These are phyloP conservation scores for Amazonetta brasiliensis DNA, from an alignment of 2,797 vertebrate genomes.

Conservation along the genomic window DNA sequence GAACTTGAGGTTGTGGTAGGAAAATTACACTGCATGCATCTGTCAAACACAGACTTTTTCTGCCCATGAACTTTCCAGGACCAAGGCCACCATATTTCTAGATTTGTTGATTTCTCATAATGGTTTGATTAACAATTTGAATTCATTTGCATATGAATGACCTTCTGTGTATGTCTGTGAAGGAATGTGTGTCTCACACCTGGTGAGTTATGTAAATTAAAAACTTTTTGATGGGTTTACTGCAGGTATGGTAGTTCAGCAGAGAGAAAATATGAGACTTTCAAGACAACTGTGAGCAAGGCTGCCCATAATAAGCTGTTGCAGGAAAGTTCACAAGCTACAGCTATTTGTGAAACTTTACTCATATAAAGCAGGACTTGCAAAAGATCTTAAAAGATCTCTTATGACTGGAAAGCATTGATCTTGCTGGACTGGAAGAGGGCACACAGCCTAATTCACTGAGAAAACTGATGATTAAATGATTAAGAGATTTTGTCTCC, in stretches of 20 bases:
- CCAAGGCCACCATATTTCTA: background rate
- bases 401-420: background rate
- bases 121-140: background rate
- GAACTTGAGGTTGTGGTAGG: background rate
- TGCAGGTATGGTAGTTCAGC: background rate
- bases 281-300: background rate
- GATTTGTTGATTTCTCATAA: background rate
- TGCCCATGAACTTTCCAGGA: background rate
- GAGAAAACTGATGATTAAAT: background rate
- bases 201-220: background rate
- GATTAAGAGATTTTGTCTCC: background rate
- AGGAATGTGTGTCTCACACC: background rate
- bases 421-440: background rate
- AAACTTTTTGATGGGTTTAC: background rate
- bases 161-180: background rate
- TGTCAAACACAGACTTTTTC: background rate
- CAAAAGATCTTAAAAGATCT: background rate
- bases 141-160: background rate
- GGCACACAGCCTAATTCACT: background rate
- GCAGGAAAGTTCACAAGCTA: background rate
- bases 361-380: background rate
- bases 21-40: background rate
- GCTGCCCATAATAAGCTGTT: background rate
- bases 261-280: background rate
- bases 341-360: background rate